Evolutionary conservation across 2,113 vertebrate species (phyloP), one percentile per base, ranked within the genome.

Genomic region (Himantopus leucocephalus): DNA sequence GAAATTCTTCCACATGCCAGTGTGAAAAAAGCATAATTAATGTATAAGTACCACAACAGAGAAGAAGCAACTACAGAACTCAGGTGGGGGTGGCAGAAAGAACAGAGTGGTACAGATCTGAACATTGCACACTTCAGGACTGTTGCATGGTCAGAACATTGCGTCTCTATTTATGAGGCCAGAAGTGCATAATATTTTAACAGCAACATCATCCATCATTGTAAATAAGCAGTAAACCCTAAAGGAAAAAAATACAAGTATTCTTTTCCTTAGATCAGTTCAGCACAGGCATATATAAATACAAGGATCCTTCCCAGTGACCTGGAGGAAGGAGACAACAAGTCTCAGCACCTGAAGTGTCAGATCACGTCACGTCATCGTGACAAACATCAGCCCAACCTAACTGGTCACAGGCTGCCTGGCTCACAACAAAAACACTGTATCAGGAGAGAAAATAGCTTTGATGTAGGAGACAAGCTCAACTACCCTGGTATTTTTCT

Each of bases 21-120:
- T 47, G 63, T 63, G 52, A 93, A 81, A 56, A 53, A 77, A 66
- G 60, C 22, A 23, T 60, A 93, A 82, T 88, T 85, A 90, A 75
- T 6, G 7, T 13, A 2, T 12, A 75, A 67, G 45, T 74, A 45
- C n/a, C 77, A 83, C 34, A 62, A 4, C 6, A 90, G 88, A 76
- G 64, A 84, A 59, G 72, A 87, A 82, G 81, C 30, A 77, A 48
- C 52, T 89, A 64, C 72, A 94, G 64, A 78, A 59, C 34, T 76
- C 58, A 52, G 29, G 39, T 41, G 22, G 34, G 58, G 26, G 12
- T 29, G 23, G 58, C 19, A 81, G 35, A 79, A 83, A 71, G 37
- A 84, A 86, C 68, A 76, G 39, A 93, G 71, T 0, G 0, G 37
- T 48, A 68, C 27, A 55, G 24, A 88, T 50, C 62, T 1, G 5